These are phyloP conservation scores for Microctenopoma steveboyesi DNA, from an alignment of 2,797 vertebrate species.

Conservation along the genomic window DNA sequence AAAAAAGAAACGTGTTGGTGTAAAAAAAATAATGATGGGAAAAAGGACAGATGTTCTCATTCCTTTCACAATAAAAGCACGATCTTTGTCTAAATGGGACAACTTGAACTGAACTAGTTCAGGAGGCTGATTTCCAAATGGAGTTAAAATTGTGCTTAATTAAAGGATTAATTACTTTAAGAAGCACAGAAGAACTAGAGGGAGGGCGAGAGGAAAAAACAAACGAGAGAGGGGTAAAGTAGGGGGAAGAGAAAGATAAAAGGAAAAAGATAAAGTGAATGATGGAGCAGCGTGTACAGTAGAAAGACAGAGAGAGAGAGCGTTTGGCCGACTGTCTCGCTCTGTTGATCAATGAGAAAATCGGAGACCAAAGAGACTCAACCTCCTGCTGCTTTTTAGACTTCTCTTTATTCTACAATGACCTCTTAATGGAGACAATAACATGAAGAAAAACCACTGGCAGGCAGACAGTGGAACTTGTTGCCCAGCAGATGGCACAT, in stretches of 20 bases:
- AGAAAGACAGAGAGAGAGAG: background rate
- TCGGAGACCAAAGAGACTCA: constrained; percentile 33
- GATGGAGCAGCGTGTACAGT: background rate
- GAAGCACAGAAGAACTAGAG: background rate
- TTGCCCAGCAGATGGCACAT: background rate
- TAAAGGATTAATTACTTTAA: background rate
- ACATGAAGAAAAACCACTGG: background rate
- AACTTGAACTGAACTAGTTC: background rate
- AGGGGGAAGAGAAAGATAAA: background rate
- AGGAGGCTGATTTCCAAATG: background rate
- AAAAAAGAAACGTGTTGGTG: background rate
- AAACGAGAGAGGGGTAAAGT: too few relatives aligned
- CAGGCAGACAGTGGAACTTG: too few relatives aligned
- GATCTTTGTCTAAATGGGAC: background rate
- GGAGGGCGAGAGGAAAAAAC: too few relatives aligned
- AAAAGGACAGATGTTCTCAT: background rate
- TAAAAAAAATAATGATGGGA: background rate
- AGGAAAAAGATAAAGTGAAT: background rate
- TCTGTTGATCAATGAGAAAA: constrained; percentile 32
- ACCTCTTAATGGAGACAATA: background rate
- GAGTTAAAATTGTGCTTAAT: background rate
- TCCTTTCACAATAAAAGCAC: constrained; percentile 1
- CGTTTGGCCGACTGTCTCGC: background rate
- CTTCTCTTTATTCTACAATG: constrained; percentile 16
- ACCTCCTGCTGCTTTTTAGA: constrained; percentile 36